phyloP scores from a whole-genome alignment of 2,797 vertebrate species.

The Rhinoraja longicauda region DNA sequence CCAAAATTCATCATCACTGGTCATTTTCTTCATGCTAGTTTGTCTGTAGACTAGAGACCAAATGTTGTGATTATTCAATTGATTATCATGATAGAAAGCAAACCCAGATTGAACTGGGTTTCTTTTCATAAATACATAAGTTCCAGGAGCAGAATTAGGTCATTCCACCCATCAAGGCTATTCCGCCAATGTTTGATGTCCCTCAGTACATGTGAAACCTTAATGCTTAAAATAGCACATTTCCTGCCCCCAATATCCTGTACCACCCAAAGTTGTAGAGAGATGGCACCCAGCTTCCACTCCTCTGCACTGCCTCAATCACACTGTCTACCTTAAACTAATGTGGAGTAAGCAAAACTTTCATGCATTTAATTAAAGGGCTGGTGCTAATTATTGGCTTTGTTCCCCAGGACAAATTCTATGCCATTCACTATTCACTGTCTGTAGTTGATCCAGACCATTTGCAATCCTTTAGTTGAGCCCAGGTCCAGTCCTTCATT shows the following conservation, averaged over 20 bases:
- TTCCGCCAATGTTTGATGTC: too few relatives aligned
- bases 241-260: background rate
- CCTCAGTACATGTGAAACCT: background rate
- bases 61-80: background rate
- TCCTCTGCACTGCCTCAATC: background rate
- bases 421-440: background rate
- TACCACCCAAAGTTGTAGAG: background rate
- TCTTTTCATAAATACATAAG: background rate
- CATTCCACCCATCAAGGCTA: too few relatives aligned
- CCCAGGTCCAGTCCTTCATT: too few relatives aligned
- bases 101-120: background rate
- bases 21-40: background rate
- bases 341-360: background rate
- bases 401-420: background rate
- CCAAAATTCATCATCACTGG: background rate
- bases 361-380: background rate
- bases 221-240: background rate
- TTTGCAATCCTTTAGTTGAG: background rate
- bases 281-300: background rate
- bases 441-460: background rate
- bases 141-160: too few relatives aligned
- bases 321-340: too few relatives aligned
- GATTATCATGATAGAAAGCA: background rate
- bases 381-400: background rate
- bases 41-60: background rate